Conservation (phyloP, 2,888 invertebrate species). For the Anthrax anthrax region DNA sequence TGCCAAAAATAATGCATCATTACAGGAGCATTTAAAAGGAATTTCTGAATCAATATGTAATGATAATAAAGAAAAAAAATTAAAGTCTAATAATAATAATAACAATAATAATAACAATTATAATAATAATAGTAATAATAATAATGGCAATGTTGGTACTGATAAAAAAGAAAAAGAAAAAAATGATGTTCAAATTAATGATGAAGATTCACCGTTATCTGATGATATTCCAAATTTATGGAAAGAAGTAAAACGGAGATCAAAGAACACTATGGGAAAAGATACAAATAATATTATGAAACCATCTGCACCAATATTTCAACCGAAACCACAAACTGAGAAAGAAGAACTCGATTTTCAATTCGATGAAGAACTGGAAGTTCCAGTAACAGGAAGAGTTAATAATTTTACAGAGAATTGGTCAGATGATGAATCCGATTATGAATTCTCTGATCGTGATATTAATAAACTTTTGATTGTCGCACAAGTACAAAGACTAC, state of each 20-base stretch:
- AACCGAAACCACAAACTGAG: slow-evolving; percentile 20
- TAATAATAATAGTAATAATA: slow-evolving; percentile 12
- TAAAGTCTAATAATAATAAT: background rate
- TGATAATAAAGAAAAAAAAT: slow-evolving; percentile 3
- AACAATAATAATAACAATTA: slow-evolving; percentile 1
- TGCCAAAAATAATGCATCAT: background rate
- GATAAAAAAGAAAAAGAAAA: slow-evolving; percentile 6
- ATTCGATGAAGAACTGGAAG: slow-evolving; percentile 90
- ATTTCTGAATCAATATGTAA: background rate
- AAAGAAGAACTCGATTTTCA: slow-evolving; percentile 89
- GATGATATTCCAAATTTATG: slow-evolving; percentile 23
- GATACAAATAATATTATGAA: slow-evolving; percentile 23
- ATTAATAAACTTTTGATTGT: slow-evolving; percentile 90
- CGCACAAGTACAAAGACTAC: slow-evolving; percentile 57
- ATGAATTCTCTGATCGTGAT: slow-evolving; percentile 83
- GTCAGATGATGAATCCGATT: slow-evolving; percentile 70
- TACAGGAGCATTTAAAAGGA: slow-evolving; percentile 5
- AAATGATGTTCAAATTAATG: background rate
- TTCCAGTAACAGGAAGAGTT: slow-evolving; percentile 57
- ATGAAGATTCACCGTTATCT: slow-evolving; percentile 21
- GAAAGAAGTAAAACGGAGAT: slow-evolving; percentile 46
- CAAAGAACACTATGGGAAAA: slow-evolving; percentile 40
- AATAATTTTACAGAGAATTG: slow-evolving; percentile 65
- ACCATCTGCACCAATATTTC: slow-evolving; percentile 19
- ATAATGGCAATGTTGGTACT: background rate